Evolutionary conservation across 2,797 vertebrate species (phyloP), one percentile per base, ranked within the genome.

Genomic region (Chrosomus eos): DNA sequence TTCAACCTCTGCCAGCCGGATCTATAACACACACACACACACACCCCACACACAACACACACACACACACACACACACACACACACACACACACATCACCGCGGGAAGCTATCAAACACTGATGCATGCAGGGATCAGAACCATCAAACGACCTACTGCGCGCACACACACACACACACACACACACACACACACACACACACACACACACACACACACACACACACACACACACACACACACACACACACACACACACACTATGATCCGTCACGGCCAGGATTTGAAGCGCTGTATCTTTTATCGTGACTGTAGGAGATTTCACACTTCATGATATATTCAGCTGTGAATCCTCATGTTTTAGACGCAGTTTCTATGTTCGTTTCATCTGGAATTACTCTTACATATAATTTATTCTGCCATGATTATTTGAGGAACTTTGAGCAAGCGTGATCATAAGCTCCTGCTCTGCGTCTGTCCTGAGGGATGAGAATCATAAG

Each of bases 1-100:
- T 94, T 99, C 98, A 86, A 98, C 97, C 94, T 99, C 98, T 0
- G 98, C 98, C 92, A 99, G 92, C 88, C 95, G 96, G 78, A 99
- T 95, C 98, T 99, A 94, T 86, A 71, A 81, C 86, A 51, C 36
- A 90, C 68, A 86, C 71, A 86, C 38, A 51, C 43, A 16, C 45
- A 48, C 45, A 13, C 48, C 38, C 45, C 43, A 16, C 45, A 48
- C 45, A 13, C 48, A 11, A 23, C 36, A n/a, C 36, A 10, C 9
- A 10, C 43, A 43, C 43, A 43, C 11, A 13, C 13, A 4, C 43
- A 40, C 38, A 51, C 11, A 14, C 45, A 48, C 14, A 48, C 45
- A 45, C 43, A 45, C 43, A 40, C 38, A 51, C 45, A 16, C 45
- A 16, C 45, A 13, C 48, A 11, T 26, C 36, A n/a, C 28, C 7